Evolutionary conservation across 2,113 vertebrate genomes (phyloP).

Genomic region (Oryzias javanicus): DNA sequence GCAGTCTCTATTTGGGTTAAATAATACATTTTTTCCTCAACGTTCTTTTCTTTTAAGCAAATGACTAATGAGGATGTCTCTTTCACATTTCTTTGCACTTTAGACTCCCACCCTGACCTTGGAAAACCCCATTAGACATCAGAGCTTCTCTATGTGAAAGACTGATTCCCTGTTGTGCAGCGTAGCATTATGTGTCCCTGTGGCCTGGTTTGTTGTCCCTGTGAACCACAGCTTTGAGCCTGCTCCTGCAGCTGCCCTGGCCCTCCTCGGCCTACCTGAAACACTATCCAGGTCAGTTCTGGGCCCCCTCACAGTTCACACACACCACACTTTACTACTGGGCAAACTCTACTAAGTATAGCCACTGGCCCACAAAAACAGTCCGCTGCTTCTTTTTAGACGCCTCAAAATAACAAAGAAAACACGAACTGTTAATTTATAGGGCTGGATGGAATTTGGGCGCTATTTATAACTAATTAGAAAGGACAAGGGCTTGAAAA

Average conservation of each 20-base stretch:
- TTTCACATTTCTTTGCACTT: constrained; percentile 29
- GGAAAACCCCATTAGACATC: constrained; percentile 64
- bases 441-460: constrained; percentile 16
- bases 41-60: constrained; percentile 32
- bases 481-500: constrained; percentile 55
- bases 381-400: constrained; percentile 49
- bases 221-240: constrained; percentile 64
- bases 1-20: constrained; percentile 31
- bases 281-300: constrained; percentile 71
- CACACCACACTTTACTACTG: constrained; percentile 72
- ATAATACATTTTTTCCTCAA: constrained; percentile 53
- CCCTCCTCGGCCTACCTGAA: constrained; percentile 67
- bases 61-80: constrained; percentile 51
- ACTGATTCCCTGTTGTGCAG: constrained; percentile 49
- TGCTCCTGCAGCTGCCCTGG: constrained; percentile 46
- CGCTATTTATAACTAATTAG: constrained; percentile 27
- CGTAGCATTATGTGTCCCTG: constrained; percentile 46
- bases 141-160: constrained; percentile 54
- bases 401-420: constrained; percentile 57
- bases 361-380: constrained; percentile 50
- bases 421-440: constrained; percentile 53
- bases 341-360: constrained; percentile 73
- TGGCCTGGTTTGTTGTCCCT: constrained; percentile 58
- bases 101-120: constrained; percentile 53
- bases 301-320: constrained; percentile 61